These are phyloP conservation scores for Ormia ochracea DNA, from an alignment of 2,888 invertebrate genomes.

Conservation along the genomic window DNA sequence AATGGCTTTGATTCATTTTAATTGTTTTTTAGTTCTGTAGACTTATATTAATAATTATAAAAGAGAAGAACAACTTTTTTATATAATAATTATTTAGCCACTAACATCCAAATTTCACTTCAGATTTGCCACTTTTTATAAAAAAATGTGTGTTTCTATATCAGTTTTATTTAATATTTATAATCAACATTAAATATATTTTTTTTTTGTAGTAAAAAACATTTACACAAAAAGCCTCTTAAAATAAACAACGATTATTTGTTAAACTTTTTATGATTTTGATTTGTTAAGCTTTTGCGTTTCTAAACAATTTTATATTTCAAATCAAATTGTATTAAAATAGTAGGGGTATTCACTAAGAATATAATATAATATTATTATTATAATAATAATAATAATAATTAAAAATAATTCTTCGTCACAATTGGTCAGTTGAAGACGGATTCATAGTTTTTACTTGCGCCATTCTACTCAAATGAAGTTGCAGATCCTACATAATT, in stretches of 20 bases:
- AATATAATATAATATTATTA: too few species aligned
- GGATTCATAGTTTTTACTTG: too few species aligned
- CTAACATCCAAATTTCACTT: slow-evolving; percentile 40
- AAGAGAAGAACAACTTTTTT: slow-evolving; percentile 26
- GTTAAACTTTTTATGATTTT: slow-evolving; percentile 29
- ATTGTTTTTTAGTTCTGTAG: not conserved
- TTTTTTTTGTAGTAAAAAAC: slow-evolving; percentile 53
- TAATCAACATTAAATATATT: slow-evolving; percentile 56
- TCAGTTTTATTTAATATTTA: slow-evolving; percentile 34
- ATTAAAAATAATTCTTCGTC: too few species aligned
- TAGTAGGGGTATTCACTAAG: not conserved
- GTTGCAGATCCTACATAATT: too few species aligned
- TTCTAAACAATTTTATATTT: not conserved
- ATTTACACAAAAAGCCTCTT: slow-evolving; percentile 58
- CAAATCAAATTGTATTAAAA: not conserved
- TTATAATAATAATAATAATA: too few species aligned
- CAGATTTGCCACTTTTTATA: slow-evolving; percentile 3
- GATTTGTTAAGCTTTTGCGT: not conserved
- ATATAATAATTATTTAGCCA: slow-evolving; percentile 23
- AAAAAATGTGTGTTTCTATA: slow-evolving; percentile 17
- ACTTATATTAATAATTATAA: slow-evolving; percentile 10
- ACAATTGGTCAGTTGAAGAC: too few species aligned
- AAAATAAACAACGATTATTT: slow-evolving; percentile 59
- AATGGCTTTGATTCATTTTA: not conserved
- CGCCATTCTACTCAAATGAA: too few species aligned